Evolutionary conservation across 1,140 invertebrate species (phyloP).

Genomic region (Yoshiicerus persimilis): DNA sequence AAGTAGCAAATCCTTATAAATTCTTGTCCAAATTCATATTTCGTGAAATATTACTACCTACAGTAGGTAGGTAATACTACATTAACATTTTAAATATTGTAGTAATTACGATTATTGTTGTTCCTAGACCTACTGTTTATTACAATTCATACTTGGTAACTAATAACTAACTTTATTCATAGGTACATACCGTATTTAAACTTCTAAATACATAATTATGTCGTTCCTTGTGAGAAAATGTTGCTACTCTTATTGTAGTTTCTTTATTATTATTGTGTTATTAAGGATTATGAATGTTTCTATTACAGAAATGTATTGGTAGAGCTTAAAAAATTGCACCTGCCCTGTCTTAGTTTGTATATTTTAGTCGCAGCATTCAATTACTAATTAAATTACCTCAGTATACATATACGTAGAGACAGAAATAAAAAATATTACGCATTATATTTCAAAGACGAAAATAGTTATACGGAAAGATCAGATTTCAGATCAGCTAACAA

Average conservation of each 20-base stretch:
- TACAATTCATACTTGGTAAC: not conserved
- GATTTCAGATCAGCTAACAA: not conserved
- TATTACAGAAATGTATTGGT: not conserved
- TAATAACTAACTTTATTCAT: not conserved
- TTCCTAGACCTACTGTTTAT: not conserved
- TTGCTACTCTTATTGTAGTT: not conserved
- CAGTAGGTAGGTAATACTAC: not conserved
- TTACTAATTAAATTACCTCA: not conserved
- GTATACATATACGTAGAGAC: not conserved
- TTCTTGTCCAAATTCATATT: not conserved
- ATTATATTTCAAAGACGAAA: conserved; percentile 14
- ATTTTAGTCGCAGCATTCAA: not conserved
- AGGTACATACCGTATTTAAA: not conserved
- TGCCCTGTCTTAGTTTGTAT: not conserved
- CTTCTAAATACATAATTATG: not conserved
- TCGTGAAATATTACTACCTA: not conserved
- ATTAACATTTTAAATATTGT: not conserved
- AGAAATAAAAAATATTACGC: conserved; percentile 2
- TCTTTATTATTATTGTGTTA: not conserved
- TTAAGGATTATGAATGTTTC: not conserved
- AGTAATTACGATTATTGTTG: not conserved
- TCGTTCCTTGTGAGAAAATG: conserved; percentile 2
- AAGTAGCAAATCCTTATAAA: not conserved
- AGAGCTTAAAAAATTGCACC: not conserved
- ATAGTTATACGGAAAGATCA: not conserved